phyloP scores from a whole-genome alignment of 2,888 invertebrate genomes.

The Zonitis immaculata region DNA sequence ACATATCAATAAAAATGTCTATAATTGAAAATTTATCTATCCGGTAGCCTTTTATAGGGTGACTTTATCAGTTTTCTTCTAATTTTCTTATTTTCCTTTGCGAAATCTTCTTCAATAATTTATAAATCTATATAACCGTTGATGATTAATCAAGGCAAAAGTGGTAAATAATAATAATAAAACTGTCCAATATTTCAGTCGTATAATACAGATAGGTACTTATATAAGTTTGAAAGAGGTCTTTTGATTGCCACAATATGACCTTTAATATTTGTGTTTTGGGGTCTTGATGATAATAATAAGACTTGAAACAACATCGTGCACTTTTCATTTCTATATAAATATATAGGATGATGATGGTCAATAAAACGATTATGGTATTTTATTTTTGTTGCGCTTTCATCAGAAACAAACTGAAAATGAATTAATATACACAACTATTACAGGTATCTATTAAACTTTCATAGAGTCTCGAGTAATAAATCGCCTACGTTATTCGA shows the following conservation, averaged over 20 bases:
- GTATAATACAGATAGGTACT: conserved; percentile 5
- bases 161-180: neutral
- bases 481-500: neutral
- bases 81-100: no score
- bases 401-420: no score
- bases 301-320: conserved; percentile 7
- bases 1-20: neutral
- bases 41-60: neutral
- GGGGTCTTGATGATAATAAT: conserved; percentile 18
- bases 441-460: no score
- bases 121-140: no score
- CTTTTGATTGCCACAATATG: conserved; percentile 16
- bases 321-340: conserved; percentile 6
- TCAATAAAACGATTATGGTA: no score
- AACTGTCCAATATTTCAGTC: conserved; percentile 1
- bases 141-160: no score
- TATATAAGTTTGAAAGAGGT: no score
- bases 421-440: no score
- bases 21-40: neutral
- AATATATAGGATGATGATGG: no score
- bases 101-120: no score
- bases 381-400: no score
- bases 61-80: neutral
- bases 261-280: conserved; percentile 24
- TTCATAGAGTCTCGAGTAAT: no score